These are phyloP conservation scores for Pherbina coryleti DNA, from an alignment of 2,888 invertebrate genomes.

Conservation along the genomic window DNA sequence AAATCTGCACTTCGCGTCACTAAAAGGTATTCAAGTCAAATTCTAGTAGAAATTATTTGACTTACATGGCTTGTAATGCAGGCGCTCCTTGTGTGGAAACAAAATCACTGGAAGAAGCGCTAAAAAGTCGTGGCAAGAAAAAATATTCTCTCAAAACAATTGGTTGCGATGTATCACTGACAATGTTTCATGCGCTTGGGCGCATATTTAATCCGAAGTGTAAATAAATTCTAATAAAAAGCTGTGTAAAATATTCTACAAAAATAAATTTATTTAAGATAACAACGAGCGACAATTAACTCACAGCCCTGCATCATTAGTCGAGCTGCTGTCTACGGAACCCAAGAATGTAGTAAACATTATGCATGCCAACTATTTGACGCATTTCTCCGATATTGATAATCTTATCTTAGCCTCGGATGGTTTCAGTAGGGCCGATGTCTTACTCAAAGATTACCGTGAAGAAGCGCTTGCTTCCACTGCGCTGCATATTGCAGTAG, in stretches of 20 bases:
- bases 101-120: neutral
- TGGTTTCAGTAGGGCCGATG: conserved; percentile 79
- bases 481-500: conserved; percentile 76
- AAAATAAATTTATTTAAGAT: conserved; percentile 55
- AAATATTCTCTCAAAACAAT: conserved; percentile 69
- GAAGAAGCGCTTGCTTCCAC: conserved; percentile 64
- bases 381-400: conserved; percentile 78
- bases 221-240: conserved; percentile 57
- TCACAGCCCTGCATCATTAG: conserved; percentile 76
- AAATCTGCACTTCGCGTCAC: conserved; percentile 84
- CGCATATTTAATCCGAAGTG: conserved; percentile 84
- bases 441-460: conserved; percentile 77
- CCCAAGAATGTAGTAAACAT: conserved; percentile 78
- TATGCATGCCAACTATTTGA: conserved; percentile 81
- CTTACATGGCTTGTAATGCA: conserved; percentile 7
- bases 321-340: conserved; percentile 77
- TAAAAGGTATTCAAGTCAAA: conserved; percentile 73
- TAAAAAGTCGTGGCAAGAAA: conserved; percentile 48
- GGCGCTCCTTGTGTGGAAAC: conserved; percentile 52
- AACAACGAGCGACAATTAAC: conserved; percentile 70
- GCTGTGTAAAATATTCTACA: neutral
- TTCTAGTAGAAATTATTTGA: conserved; percentile 1
- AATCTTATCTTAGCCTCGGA: conserved; percentile 75
- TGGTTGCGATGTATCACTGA: conserved; percentile 78
- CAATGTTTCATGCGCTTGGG: conserved; percentile 82